These are phyloP conservation scores for Manis crassicaudata DNA, from an alignment of 2,797 vertebrate species.

Conservation along the genomic window DNA sequence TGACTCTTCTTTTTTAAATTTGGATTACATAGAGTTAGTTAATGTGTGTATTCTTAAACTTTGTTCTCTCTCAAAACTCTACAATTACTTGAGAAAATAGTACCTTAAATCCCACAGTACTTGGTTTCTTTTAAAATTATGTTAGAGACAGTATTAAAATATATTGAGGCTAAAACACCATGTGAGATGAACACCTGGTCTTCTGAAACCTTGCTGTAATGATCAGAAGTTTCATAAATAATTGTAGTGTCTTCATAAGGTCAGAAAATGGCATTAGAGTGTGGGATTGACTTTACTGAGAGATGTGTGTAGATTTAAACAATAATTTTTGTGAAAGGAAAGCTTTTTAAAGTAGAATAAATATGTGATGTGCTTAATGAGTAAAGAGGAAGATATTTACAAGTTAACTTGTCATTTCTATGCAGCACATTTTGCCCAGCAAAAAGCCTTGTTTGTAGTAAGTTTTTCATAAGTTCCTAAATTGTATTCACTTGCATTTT, in stretches of 20 bases:
- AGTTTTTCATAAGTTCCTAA: conserved; percentile 53
- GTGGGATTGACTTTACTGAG: conserved; percentile 4
- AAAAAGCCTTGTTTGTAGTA: conserved; percentile 23
- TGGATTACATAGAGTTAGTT: conserved; percentile 42
- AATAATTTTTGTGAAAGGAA: conserved; percentile 48
- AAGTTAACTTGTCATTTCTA: conserved; percentile 55
- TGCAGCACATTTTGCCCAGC: background rate
- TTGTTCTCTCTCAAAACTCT: conserved; percentile 8
- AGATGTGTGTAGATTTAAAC: background rate
- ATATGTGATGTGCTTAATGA: background rate
- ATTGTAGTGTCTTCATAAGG: background rate
- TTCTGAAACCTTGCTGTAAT: conserved; percentile 49
- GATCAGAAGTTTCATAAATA: conserved; percentile 44
- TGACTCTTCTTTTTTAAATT: background rate
- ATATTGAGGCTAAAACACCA: background rate
- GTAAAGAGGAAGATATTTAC: background rate
- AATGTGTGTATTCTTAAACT: conserved; percentile 24
- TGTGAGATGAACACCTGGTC: background rate
- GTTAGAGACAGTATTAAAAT: conserved; percentile 22
- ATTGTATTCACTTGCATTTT: conserved; percentile 41
- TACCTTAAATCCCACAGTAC: conserved; percentile 34
- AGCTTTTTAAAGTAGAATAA: conserved; percentile 24
- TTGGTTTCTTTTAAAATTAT: conserved; percentile 55
- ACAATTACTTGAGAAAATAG: background rate
- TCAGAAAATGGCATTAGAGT: conserved; percentile 36